phyloP scores from a whole-genome alignment of 2,797 vertebrate genomes.

The Gymnoscopelus braueri region DNA sequence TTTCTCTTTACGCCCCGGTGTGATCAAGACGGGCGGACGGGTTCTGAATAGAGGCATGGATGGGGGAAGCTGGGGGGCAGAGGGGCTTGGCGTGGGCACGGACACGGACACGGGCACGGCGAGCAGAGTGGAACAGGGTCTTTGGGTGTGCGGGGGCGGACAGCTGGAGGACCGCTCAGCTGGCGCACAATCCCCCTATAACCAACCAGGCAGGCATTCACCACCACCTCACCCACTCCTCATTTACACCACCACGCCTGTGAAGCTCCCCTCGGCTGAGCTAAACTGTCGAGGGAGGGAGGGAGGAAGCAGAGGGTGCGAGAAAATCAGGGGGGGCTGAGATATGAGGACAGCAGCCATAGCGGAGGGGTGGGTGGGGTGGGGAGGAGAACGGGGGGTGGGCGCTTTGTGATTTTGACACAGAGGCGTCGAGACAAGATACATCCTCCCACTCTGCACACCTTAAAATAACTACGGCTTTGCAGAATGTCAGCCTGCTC shows the following conservation, averaged over 20 bases:
- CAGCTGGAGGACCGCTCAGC: conserved; percentile 54
- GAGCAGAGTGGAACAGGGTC: conserved; percentile 46
- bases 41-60: conserved; percentile 27
- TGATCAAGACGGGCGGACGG: neutral
- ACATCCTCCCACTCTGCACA: conserved; percentile 25
- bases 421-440: conserved; percentile 29
- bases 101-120: no score
- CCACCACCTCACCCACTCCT: conserved; percentile 48
- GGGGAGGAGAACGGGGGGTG: neutral
- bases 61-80: conserved; percentile 27
- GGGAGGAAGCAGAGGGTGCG: neutral
- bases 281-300: conserved; percentile 37
- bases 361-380: neutral
- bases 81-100: conserved; percentile 16
- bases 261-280: conserved; percentile 17
- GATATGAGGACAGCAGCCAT: conserved; percentile 2
- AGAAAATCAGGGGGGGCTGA: conserved; percentile 28
- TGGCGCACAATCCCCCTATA: conserved; percentile 45
- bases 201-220: conserved; percentile 48
- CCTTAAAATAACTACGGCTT: conserved; percentile 19
- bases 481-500: conserved; percentile 17
- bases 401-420: conserved; percentile 25
- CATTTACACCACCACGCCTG: conserved; percentile 58
- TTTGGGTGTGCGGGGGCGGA: conserved; percentile 59
- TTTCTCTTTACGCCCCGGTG: conserved; percentile 41